A percentile compares a stretch with the other conserved stretches of the same genome.
phyloP scores from a whole-genome alignment of 2,888 invertebrate genomes.

The Drosophila algonquin region DNA sequence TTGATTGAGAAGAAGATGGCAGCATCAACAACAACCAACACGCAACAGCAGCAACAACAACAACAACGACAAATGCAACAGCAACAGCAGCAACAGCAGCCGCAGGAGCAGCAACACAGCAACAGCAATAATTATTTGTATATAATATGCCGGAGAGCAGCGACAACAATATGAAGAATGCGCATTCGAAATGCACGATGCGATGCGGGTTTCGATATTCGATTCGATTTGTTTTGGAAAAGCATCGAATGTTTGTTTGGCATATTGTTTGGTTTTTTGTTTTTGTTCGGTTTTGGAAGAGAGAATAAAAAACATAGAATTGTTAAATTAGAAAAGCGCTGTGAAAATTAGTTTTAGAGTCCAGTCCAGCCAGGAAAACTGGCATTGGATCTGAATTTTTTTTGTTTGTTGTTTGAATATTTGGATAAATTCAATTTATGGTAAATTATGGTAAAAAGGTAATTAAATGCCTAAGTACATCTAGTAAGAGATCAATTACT shows the following conservation, averaged over 20 bases:
- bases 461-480: conserved; percentile 73
- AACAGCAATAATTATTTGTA: conserved; percentile 38
- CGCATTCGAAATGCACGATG: conserved; percentile 65
- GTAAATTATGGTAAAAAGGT: conserved; percentile 41
- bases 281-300: conserved; percentile 74
- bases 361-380: conserved; percentile 23
- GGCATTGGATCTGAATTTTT: conserved; percentile 9
- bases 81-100: conserved; percentile 36
- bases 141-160: conserved; percentile 53
- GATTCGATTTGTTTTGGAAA: conserved; percentile 61
- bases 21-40: conserved; percentile 45
- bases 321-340: conserved; percentile 77
- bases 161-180: conserved; percentile 52
- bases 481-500: conserved; percentile 62
- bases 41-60: conserved; percentile 38
- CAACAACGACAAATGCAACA: conserved; percentile 37
- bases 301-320: conserved; percentile 82
- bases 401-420: conserved; percentile 16
- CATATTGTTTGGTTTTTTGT: conserved; percentile 53
- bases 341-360: conserved; percentile 24
- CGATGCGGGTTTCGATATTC: conserved; percentile 46
- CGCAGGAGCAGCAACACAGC: conserved; percentile 30
- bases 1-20: conserved; percentile 18
- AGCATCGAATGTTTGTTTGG: conserved; percentile 64
- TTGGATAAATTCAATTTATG: conserved; percentile 29